Evolutionary conservation across 1,140 invertebrate species (phyloP).

Genomic region (Aphaenogaster ashmeadi): DNA sequence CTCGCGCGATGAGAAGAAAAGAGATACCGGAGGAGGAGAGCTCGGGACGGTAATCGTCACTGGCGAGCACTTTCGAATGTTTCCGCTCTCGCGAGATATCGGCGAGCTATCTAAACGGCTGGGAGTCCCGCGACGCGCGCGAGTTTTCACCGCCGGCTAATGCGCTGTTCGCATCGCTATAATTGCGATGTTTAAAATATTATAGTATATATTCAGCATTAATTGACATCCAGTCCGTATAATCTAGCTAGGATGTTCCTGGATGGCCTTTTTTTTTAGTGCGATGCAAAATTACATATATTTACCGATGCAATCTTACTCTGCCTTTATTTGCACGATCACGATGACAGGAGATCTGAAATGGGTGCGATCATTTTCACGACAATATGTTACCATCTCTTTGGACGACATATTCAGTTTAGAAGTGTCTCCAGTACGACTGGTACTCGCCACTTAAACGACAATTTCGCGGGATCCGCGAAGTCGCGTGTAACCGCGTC

Average conservation of each 20-base stretch:
- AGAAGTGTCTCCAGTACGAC: not conserved
- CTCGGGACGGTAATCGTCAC: slow-evolving; percentile 15
- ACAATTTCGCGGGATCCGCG: slow-evolving; percentile 13
- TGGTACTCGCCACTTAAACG: slow-evolving; percentile 2
- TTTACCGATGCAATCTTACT: not conserved
- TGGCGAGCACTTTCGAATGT: slow-evolving; percentile 46
- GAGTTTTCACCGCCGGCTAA: slow-evolving; percentile 33
- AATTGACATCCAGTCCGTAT: not conserved
- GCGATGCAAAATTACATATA: slow-evolving; percentile 4
- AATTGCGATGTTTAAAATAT: slow-evolving; percentile 25
- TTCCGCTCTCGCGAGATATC: slow-evolving; percentile 46
- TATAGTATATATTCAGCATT: not conserved
- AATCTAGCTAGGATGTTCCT: not conserved
- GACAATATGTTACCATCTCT: not conserved
- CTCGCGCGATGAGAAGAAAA: slow-evolving; percentile 31
- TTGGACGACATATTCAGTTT: not conserved
- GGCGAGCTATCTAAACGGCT: slow-evolving; percentile 37
- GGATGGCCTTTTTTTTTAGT: not conserved
- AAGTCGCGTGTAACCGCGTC: slow-evolving; percentile 9
- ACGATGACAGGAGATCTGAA: not conserved
- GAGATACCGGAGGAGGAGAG: slow-evolving; percentile 1
- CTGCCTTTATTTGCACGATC: not conserved
- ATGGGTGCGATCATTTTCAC: not conserved
- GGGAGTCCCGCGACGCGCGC: not conserved
- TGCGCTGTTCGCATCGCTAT: not conserved